These are phyloP conservation scores for Brachionus sp. DNA, from an alignment of 1,140 invertebrate species.

Conservation along the genomic window DNA sequence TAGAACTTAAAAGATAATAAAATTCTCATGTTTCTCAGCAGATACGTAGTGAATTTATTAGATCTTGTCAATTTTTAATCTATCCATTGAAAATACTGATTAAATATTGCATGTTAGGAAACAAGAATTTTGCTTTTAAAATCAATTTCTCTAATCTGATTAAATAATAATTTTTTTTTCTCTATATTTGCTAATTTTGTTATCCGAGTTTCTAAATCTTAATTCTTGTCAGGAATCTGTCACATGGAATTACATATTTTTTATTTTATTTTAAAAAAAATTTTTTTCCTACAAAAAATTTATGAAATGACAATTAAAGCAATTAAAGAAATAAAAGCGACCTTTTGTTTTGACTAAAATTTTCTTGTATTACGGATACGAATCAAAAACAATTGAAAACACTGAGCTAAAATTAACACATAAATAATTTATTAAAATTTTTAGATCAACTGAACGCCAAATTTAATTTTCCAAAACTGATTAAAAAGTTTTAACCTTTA, in stretches of 20 bases:
- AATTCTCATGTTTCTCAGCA: neutral
- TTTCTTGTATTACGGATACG: neutral
- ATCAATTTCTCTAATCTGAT: conserved; percentile 4
- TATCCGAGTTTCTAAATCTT: neutral
- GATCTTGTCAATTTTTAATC: neutral
- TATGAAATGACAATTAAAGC: neutral
- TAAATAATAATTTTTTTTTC: neutral
- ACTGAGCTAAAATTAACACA: neutral
- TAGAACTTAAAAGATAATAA: neutral
- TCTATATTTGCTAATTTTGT: neutral
- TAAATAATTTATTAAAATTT: neutral
- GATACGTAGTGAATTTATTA: neutral
- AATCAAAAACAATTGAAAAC: neutral
- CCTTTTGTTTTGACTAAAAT: neutral
- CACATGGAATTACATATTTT: neutral
- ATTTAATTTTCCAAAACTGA: neutral
- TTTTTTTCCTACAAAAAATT: neutral
- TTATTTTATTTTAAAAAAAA: neutral
- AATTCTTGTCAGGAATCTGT: neutral
- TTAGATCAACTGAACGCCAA: neutral
- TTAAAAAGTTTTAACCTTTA: neutral
- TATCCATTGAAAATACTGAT: neutral
- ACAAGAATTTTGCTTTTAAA: neutral
- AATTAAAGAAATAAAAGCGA: neutral
- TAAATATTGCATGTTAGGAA: neutral